A percentile compares a stretch with the other conserved stretches of the same genome.
phyloP scores from a whole-genome alignment of 37 sponge, comb jelly and placozoan species.

The Oopsacas minuta region DNA sequence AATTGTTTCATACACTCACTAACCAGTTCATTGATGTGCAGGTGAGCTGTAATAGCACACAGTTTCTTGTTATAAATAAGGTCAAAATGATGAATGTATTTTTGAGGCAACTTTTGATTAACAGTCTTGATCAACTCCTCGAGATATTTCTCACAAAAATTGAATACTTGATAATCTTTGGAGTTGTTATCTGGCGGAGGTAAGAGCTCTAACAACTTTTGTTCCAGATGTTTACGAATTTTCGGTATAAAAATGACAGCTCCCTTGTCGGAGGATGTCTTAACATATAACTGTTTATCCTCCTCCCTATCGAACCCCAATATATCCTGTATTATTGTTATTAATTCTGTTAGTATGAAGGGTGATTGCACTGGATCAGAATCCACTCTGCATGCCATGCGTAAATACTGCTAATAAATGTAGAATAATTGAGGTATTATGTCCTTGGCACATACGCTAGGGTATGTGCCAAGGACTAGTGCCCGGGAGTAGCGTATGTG shows the following conservation, averaged over 20 bases:
- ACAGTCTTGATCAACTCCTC: neutral
- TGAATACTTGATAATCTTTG: neutral
- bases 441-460: too few relatives aligned
- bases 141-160: neutral
- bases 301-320: neutral
- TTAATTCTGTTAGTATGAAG: neutral
- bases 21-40: neutral
- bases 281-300: neutral
- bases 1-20: neutral
- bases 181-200: neutral
- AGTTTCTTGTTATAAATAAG: neutral
- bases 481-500: too few relatives aligned
- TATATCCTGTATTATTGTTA: neutral
- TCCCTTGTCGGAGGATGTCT: neutral
- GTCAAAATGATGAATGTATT: neutral
- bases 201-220: neutral
- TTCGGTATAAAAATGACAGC: neutral
- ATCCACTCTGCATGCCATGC: neutral
- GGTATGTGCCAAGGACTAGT: too few relatives aligned
- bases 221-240: neutral
- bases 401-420: neutral
- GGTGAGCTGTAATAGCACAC: neutral
- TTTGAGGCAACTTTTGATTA: neutral
- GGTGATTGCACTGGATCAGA: neutral
- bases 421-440: too few relatives aligned